Evolutionary conservation across 2,888 invertebrate genomes (phyloP), one percentile per base, ranked within the genome.

Genomic region (Rugalucina vietnamica): DNA sequence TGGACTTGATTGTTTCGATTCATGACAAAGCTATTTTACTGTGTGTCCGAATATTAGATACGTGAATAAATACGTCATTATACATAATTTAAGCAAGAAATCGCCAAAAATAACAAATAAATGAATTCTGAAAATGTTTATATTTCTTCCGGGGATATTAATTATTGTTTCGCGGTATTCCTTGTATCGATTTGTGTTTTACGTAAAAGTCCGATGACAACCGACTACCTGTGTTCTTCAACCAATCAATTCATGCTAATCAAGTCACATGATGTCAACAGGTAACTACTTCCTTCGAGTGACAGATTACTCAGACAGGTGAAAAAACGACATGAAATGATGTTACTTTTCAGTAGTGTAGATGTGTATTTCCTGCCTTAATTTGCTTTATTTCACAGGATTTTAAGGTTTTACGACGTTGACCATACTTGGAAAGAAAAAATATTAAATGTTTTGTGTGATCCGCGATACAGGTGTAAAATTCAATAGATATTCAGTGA

Each of bases 231-330:
- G 2, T 27, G 27, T 32, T 49, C 21, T 14, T 54, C 29, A 37
- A 10, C 81, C 81, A 81, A 81, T 81, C 72, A 50, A 34, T 12
- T 21, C 14, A 27, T 2, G 18, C 34, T 34, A 12, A 57, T 34
- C 43, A 43, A 54, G 50, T 81, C 81, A 81, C 50, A 54, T 81
- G 81, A 77, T 76, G 65, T 71, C 77, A 81, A 81, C 81, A 81
- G 77, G 81, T 80, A 80, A 79, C 73, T 12, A 43, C 65, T 65
- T 65, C 65, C 65, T 65, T 34, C 21, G 65, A 34, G 65, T 65
- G 50, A 73, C 50, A 27, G 73, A 43, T 73, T 43, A 73, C 32
- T 73, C n/a, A 73, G 32, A 73, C 73, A 8, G 32, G 29, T 29
- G 29, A 49, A 73, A 73, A 49, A 50, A 73, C 29, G 39, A 49